Percentiles rank a stretch among this genome's conserved stretches.
phyloP scores from a whole-genome alignment of 2,888 invertebrate genomes.

The Parapristionchus giblindavisi region DNA sequence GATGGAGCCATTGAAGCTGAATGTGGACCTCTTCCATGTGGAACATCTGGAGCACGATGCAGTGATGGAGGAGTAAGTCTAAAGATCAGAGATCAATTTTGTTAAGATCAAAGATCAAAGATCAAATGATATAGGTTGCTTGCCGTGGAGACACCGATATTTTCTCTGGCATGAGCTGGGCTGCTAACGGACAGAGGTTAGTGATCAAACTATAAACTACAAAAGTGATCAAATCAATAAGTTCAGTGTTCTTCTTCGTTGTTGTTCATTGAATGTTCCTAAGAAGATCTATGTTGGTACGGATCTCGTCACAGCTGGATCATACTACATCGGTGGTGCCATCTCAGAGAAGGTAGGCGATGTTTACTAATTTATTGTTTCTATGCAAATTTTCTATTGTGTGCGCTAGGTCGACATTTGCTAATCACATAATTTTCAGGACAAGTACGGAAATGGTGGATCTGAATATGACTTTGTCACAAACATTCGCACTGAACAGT shows the following conservation, averaged over 20 bases:
- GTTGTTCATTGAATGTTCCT: slow-evolving; percentile 56
- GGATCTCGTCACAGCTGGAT: slow-evolving; percentile 62
- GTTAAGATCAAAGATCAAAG: too few relatives aligned
- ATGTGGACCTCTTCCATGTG: slow-evolving; percentile 69
- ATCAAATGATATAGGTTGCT: slow-evolving; percentile 37
- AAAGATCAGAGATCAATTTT: too few relatives aligned
- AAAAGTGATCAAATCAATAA: not conserved
- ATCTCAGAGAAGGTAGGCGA: slow-evolving; percentile 50
- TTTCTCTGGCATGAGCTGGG: slow-evolving; percentile 67
- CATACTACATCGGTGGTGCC: slow-evolving; percentile 65
- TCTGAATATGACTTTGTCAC: slow-evolving; percentile 67
- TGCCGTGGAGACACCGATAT: slow-evolving; percentile 58
- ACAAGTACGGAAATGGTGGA: slow-evolving; percentile 59
- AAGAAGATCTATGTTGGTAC: slow-evolving; percentile 68
- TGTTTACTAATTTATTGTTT: not conserved
- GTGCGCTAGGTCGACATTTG: not conserved
- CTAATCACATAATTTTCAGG: slow-evolving; percentile 39
- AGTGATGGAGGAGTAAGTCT: slow-evolving; percentile 20
- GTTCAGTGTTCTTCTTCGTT: slow-evolving; percentile 62
- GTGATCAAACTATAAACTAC: not conserved
- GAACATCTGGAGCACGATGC: slow-evolving; percentile 55
- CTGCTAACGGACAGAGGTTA: slow-evolving; percentile 64
- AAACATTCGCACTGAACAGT: slow-evolving; percentile 67
- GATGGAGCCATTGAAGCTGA: slow-evolving; percentile 68
- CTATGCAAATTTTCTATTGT: not conserved